Base-by-base conservation (phyloP, 2,113 vertebrate species). In the Rhizomys pruinosus region DNA sequence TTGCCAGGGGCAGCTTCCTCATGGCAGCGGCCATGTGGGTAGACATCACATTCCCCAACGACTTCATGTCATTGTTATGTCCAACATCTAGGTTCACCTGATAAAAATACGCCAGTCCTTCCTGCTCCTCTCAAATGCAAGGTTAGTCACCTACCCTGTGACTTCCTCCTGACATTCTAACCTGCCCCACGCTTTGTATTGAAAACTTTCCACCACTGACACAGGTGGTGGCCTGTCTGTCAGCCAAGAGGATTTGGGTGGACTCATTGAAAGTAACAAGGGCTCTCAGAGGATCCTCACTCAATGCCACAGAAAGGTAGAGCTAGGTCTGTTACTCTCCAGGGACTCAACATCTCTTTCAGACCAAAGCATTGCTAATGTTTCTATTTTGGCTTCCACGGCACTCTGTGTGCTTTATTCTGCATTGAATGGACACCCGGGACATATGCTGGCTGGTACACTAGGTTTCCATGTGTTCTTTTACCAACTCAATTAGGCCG, bases 91-190 rank as follows among this genome's bases (percentile, higher is more conserved):
- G 71, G 68, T 47, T 92, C 84, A 76, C 55, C 69, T 34, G 64
- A 74, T 82, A 82, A 82, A 95, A 93, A 86, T 71, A 82, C 81
- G 78, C 47, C 13, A 42, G 44, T 84, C 42, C 89, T 95, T 95
- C 95, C 95, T 95, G 95, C 22, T 57, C 22, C 61, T 42, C 79
- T 94, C 79, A 92, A 80, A 77, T 39, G 44, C 25, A 47, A 19
- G 57, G 93, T 80, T 95, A 92, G 87, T 86, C 90, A 84, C 87
- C 63, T 82, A 69, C 68, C 93, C 59, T 92, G 92, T 95, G 95
- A 97, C 92, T 96, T 96, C 94, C 95, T 96, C 63, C 81, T 82
- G 94, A 88, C 90, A 84, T 76, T 96, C 84, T 81, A 94, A 92
- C 80, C 90, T 93, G 77, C 34, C 44, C 11, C 3, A 27, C 81